Conservation (phyloP, 1,140 invertebrate species). For the Drosophila punjabiensis region DNA sequence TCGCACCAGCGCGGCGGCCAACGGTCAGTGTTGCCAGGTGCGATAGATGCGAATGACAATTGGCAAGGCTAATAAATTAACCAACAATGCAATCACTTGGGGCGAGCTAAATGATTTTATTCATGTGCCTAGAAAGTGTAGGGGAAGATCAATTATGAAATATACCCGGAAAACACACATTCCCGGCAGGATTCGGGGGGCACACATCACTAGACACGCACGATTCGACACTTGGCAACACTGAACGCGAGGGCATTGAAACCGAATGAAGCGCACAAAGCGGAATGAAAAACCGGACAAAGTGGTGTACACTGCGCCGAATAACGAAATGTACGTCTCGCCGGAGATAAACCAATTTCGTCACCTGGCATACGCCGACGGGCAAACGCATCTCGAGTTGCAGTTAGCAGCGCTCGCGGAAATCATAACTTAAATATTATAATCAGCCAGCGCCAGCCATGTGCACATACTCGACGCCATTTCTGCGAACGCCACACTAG, state of each 20-base stretch:
- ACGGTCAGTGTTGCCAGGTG: slow-evolving; percentile 57
- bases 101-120: not conserved
- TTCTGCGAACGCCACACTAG: slow-evolving; percentile 69
- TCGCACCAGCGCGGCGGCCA: slow-evolving; percentile 31
- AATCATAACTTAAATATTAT: slow-evolving; percentile 34
- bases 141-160: slow-evolving; percentile 3
- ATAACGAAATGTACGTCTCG: slow-evolving; percentile 26
- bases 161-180: not conserved
- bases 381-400: slow-evolving; percentile 1
- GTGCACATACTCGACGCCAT: slow-evolving; percentile 80
- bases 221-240: slow-evolving; percentile 55
- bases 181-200: not conserved
- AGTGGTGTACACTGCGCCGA: slow-evolving; percentile 64
- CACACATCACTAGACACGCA: slow-evolving; percentile 48
- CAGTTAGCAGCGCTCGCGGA: slow-evolving; percentile 7
- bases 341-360: slow-evolving; percentile 1
- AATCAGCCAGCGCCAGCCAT: slow-evolving; percentile 53
- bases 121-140: not conserved
- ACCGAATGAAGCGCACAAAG: slow-evolving; percentile 73
- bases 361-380: not conserved
- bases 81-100: slow-evolving; percentile 6
- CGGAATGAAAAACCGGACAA: slow-evolving; percentile 78
- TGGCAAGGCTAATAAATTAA: slow-evolving; percentile 13
- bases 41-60: not conserved
- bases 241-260: slow-evolving; percentile 73